Base-by-base conservation (phyloP, 2,113 vertebrate species). In the Dipodomys spectabilis region DNA sequence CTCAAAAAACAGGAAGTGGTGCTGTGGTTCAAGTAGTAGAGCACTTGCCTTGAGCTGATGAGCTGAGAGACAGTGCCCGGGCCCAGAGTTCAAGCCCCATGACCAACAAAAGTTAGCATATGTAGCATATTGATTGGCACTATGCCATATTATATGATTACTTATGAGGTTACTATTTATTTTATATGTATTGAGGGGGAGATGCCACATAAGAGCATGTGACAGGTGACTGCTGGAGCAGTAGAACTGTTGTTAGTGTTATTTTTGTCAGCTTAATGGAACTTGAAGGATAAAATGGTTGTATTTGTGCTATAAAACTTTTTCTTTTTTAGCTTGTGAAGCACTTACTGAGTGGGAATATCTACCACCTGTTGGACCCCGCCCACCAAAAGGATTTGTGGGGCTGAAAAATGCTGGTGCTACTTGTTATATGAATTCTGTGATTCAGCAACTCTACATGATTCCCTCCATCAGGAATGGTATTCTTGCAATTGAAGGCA, bases 371-470 rank as follows among this genome's bases (percentile, higher is more conserved):
- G 99, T 99, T 90, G 99, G 99, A 64, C 99, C 99, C 25, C 98
- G 99, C 67, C 99, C 99, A 0, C 99, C 99, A 86, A 99, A 99
- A 97, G 99, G 99, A 96, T 99, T 99, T 97, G 99, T 99, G 84
- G 99, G 99, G 11, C 97, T 99, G 45, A 99, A 99, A 98, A 99
- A 99, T 67, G 99, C 99, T 11, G 99, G 99, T 88, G 99, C 99
- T 95, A 99, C 99, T 87, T 99, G 99, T 97, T 99, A 99, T 85
- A 99, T 99, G 99, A 99, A 99, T 98, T 99, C 99, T n/a, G 99
- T 99, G 94, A 99, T 99, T 97, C 99, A 99, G 98, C 99, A 99
- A 97, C 98, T 99, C 27, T 99, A 99, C 97, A 99, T 99, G 99
- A 99, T 99, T 97, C 99, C 99, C 80, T 99, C 99, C 35, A 99